Evolutionary conservation across 2,888 invertebrate genomes (phyloP), one percentile per base, ranked within the genome.

Genomic region (Cantharis flavilabris): DNA sequence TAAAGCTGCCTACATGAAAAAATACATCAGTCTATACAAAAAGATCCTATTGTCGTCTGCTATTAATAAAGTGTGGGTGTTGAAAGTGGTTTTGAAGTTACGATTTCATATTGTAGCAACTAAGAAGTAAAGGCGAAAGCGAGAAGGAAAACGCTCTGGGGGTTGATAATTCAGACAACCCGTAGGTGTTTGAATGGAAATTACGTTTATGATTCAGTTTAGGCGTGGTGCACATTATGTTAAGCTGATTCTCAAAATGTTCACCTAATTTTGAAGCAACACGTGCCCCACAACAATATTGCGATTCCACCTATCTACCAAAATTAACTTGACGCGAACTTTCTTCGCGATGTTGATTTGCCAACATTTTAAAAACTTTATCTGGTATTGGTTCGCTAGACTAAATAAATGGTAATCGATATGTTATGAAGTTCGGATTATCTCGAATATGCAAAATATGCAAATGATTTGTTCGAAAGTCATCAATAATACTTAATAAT

Each of bases 191-290:
- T 83, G 83, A 83, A 84, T 84, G 84, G 82, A 82, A 82, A 82
- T 82, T 82, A 82, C 81, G 82, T 80, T 81, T 82, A 81, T 84
- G 84, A 84, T 84, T 85, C 84, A 84, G 83, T 81, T 81, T 81
- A 80, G 82, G 82, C 78, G 82, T 74, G 81, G 80, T 79, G 71
- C 76, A 76, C 79, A 77, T 80, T 80, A 80, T 81, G 81, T 80
- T 80, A 81, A 80, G 75, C 71, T 75, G 73, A 74, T 77, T 74
- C 77, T 76, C 73, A 77, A 77, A 77, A 71, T 74, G 77, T 77
- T 77, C 71, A 74, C 77, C 74, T 73, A 73, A 70, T 76, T 76
- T 70, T 70, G 23, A 67, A 72, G 72, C 72, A 76, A 76, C 76
- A 73, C 72, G 76, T 76, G 76, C 75, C 70, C 62, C 23, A 67